Conservation (phyloP, 2,113 vertebrate genomes). For the Larimichthys crocea region DNA sequence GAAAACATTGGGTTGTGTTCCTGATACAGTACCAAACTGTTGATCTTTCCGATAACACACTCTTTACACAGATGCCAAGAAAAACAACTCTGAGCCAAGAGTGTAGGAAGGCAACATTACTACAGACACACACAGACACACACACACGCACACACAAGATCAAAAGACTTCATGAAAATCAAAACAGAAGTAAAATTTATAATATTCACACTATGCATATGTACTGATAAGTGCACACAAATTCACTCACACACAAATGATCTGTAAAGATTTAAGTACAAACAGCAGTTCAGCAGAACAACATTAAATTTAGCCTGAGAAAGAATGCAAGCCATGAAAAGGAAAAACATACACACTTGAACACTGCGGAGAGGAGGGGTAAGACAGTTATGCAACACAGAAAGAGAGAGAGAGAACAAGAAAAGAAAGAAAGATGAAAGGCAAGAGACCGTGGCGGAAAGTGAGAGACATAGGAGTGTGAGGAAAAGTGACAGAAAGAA, state of each 20-base stretch:
- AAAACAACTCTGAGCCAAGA: slow-evolving; percentile 57
- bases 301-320: slow-evolving; percentile 45
- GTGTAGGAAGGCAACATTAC: slow-evolving; percentile 11
- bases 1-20: slow-evolving; percentile 31
- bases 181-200: slow-evolving; percentile 12
- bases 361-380: slow-evolving; percentile 19
- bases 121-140: slow-evolving; percentile 11
- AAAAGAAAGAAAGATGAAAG: slow-evolving; percentile 44
- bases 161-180: slow-evolving; percentile 39
- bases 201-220: background rate
- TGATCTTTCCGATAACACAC: slow-evolving; percentile 55
- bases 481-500: slow-evolving; percentile 25
- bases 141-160: slow-evolving; percentile 30
- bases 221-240: background rate
- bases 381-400: slow-evolving; percentile 61
- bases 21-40: slow-evolving; percentile 45
- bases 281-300: slow-evolving; percentile 26
- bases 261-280: slow-evolving; percentile 1
- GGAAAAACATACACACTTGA: slow-evolving; percentile 38
- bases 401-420: slow-evolving; percentile 21
- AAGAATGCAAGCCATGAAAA: slow-evolving; percentile 41
- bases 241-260: slow-evolving; percentile 23
- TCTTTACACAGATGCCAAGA: slow-evolving; percentile 65
- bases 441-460: slow-evolving; percentile 7
- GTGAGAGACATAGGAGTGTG: slow-evolving; percentile 26